Evolutionary conservation across 2,113 vertebrate species (phyloP).

Genomic region (Nothoprocta pentlandii): DNA sequence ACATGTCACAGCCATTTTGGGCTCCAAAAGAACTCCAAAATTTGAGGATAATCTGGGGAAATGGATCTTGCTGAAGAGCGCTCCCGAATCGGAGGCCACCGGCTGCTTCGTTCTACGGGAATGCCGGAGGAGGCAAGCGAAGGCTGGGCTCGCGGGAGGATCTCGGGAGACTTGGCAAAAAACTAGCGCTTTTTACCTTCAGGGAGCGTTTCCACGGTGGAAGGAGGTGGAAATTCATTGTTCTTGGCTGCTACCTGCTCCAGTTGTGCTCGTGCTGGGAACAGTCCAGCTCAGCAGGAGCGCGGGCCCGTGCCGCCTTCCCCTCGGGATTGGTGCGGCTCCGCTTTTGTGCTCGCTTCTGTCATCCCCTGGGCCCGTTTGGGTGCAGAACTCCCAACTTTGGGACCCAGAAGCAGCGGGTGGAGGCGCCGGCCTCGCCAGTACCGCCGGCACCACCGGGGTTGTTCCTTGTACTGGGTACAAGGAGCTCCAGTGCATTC

Average conservation of each 20-base stretch:
- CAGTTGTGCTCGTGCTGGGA: background rate
- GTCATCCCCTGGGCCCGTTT: background rate
- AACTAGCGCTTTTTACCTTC: background rate
- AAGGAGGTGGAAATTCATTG: accelerated
- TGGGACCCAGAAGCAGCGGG: background rate
- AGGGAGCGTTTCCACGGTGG: background rate
- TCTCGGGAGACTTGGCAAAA: background rate
- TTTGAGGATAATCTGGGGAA: background rate
- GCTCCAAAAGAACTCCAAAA: background rate
- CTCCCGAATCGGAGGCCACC: background rate
- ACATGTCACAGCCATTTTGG: background rate
- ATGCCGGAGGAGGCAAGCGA: background rate
- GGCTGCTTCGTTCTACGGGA: background rate
- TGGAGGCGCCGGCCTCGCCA: background rate
- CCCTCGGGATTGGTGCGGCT: background rate
- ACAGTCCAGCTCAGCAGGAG: background rate
- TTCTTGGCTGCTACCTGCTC: background rate
- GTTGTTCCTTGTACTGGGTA: background rate
- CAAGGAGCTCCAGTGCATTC: background rate
- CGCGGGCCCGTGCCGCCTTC: accelerated
- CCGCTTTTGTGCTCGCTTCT: accelerated
- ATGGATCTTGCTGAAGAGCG: background rate
- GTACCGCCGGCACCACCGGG: accelerated
- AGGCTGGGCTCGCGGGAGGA: background rate
- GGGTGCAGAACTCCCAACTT: background rate